Evolutionary conservation across 2,113 vertebrate species (phyloP).

Genomic region (Bubo scandiacus): DNA sequence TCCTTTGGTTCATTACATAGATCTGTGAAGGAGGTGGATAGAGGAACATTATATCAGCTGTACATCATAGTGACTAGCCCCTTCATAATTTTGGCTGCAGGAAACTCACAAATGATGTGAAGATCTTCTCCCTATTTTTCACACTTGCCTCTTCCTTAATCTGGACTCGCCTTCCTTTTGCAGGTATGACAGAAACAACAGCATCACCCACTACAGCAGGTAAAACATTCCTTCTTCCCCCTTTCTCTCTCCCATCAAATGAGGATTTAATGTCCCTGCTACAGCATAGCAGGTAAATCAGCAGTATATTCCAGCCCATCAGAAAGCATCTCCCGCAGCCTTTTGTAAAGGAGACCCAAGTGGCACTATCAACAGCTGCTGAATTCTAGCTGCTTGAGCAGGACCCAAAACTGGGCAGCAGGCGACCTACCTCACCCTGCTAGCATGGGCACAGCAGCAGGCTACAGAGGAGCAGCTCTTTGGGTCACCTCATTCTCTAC

Average conservation of each 20-base stretch:
- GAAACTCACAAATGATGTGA: background rate
- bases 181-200: conserved; percentile 24
- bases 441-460: background rate
- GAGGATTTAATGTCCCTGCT: background rate
- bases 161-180: background rate
- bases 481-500: background rate
- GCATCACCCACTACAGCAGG: background rate
- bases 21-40: background rate
- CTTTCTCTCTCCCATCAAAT: background rate
- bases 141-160: background rate
- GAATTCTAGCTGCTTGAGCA: background rate
- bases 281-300: background rate
- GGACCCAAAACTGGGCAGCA: background rate
- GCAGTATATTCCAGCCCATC: background rate
- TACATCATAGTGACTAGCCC: background rate
- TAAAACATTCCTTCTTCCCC: background rate
- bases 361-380: background rate
- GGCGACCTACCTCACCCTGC: background rate
- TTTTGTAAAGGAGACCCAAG: background rate
- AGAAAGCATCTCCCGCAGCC: background rate
- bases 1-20: background rate
- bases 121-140: background rate
- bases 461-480: background rate
- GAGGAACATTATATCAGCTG: background rate
- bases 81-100: background rate